Percentiles rank a stretch among this genome's conserved stretches.
Evolutionary conservation across 2,113 vertebrate genomes (phyloP).

Genomic region (western clawed frog (Xenopus tropicalis)): DNA sequence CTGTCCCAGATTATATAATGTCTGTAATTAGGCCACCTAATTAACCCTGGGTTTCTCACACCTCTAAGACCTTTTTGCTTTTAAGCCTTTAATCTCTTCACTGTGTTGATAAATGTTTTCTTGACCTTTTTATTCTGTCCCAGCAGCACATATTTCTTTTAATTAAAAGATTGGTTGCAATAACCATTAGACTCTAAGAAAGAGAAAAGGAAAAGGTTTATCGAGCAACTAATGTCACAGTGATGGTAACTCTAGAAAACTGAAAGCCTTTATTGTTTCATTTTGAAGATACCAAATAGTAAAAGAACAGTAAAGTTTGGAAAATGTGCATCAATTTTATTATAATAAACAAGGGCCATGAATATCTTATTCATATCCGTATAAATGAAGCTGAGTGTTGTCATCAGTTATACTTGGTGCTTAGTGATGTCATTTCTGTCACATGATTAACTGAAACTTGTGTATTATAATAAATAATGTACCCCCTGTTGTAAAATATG

Average conservation of each 20-base stretch:
- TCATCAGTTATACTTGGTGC: no score
- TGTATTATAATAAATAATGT: no score
- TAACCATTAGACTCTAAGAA: conserved; percentile 5
- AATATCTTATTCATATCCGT: neutral
- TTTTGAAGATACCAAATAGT: neutral
- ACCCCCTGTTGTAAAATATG: no score
- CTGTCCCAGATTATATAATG: conserved; percentile 43
- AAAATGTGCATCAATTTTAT: conserved; percentile 13
- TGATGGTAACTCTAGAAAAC: neutral
- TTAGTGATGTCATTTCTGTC: no score
- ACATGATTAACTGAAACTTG: no score
- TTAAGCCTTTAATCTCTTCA: conserved; percentile 30
- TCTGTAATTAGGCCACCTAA: conserved; percentile 36
- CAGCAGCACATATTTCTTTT: conserved; percentile 50
- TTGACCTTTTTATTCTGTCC: conserved; percentile 51
- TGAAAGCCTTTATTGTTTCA: no score
- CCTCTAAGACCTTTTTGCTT: conserved; percentile 18
- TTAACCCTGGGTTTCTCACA: conserved; percentile 45
- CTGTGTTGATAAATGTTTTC: conserved; percentile 49
- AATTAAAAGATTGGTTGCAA: conserved; percentile 54
- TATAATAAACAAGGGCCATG: neutral
- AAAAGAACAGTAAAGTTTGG: neutral
- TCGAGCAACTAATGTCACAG: neutral
- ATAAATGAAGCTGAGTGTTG: no score
- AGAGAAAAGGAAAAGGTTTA: conserved; percentile 8